Conservation (phyloP, 2,797 vertebrate genomes). For the Perodicticus potto region DNA sequence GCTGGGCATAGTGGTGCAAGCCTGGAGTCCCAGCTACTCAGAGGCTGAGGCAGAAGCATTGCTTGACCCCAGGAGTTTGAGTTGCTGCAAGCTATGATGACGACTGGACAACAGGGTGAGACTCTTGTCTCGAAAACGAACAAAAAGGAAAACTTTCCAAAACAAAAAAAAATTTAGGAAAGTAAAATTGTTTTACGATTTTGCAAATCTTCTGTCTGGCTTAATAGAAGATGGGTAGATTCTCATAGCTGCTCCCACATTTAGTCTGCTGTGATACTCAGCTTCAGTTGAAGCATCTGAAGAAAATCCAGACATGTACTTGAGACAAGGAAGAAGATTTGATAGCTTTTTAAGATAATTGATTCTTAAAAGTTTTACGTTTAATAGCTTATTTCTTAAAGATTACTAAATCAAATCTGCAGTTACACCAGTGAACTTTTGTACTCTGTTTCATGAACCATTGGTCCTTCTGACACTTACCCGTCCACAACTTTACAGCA, state of each 20-base stretch:
- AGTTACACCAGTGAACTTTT: not conserved
- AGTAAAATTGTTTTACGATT: not conserved
- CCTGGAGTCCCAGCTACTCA: too few species aligned
- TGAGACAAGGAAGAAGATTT: not conserved
- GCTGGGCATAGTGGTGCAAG: too few species aligned
- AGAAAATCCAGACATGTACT: not conserved
- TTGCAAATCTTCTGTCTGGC: not conserved
- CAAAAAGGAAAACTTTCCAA: not conserved
- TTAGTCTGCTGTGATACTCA: not conserved
- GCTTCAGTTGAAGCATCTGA: not conserved
- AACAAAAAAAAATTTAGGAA: not conserved
- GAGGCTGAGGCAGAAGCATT: too few species aligned
- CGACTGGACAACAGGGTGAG: too few species aligned
- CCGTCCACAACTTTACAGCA: not conserved
- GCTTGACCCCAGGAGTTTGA: too few species aligned
- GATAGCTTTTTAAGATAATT: not conserved
- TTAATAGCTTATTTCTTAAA: conserved; percentile 43
- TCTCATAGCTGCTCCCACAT: not conserved
- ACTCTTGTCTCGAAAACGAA: too few species aligned
- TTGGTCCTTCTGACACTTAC: not conserved
- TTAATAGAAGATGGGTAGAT: not conserved
- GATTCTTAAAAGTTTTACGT: not conserved
- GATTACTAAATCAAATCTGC: not conserved
- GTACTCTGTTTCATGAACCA: not conserved
- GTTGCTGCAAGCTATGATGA: too few species aligned